phyloP scores from a whole-genome alignment of 2,888 invertebrate genomes.

The Polietes domitor region DNA sequence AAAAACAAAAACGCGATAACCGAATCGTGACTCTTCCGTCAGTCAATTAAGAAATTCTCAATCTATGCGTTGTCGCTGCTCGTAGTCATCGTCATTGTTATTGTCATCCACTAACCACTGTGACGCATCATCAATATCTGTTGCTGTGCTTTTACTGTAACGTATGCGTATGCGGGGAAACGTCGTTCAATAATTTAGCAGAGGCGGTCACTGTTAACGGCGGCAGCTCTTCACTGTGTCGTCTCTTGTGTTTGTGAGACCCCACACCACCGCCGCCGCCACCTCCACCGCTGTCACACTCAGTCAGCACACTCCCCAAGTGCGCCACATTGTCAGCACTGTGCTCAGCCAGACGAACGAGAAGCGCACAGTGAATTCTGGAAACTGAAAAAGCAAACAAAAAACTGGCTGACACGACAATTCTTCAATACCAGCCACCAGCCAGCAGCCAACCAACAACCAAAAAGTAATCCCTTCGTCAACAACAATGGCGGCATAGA shows the following conservation, averaged over 20 bases:
- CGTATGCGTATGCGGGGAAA: not conserved
- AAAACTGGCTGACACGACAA: conserved; percentile 54
- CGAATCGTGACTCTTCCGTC: not conserved
- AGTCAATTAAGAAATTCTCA: not conserved
- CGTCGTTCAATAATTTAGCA: not conserved
- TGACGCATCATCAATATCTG: conserved; percentile 22
- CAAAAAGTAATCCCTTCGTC: conserved; percentile 27
- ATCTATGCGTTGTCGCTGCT: not conserved
- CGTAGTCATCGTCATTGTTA: not conserved
- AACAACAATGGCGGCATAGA: conserved; percentile 51
- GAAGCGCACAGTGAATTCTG: conserved; percentile 15
- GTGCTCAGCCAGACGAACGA: not conserved
- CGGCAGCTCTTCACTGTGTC: not conserved
- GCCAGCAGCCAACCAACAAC: conserved; percentile 28
- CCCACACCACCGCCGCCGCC: too few species aligned
- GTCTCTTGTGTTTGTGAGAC: not conserved
- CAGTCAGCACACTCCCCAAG: conserved; percentile 10
- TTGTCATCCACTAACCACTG: not conserved
- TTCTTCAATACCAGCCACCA: conserved; percentile 17
- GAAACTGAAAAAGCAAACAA: conserved; percentile 30
- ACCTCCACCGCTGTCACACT: not conserved
- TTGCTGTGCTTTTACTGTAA: conserved; percentile 10
- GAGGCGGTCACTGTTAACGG: not conserved
- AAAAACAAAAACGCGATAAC: not conserved
- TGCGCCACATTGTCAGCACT: not conserved